Conservation (phyloP, 35 echinoderm and acorn worm genomes). For the Ophiothrix spiculata region DNA sequence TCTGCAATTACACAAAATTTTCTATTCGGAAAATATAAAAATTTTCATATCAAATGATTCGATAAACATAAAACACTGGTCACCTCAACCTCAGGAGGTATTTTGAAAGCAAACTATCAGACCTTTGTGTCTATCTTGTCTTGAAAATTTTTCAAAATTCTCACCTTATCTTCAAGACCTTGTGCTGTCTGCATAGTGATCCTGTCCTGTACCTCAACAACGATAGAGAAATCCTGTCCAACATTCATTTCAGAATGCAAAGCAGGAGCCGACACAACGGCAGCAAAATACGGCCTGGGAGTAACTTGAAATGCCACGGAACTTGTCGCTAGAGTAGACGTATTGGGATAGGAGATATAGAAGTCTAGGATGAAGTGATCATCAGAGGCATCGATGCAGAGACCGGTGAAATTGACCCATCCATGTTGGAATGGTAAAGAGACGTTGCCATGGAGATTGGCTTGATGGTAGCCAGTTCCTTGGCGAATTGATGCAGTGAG, state of each 20-base stretch:
- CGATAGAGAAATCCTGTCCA: slow-evolving; percentile 44
- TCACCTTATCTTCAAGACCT: slow-evolving; percentile 36
- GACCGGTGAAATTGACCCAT: slow-evolving; percentile 76
- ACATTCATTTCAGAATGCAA: background rate
- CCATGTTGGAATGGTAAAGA: slow-evolving; percentile 60
- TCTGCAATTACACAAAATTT: too few species aligned
- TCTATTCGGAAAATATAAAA: too few species aligned
- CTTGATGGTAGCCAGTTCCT: slow-evolving; percentile 4
- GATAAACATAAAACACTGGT: too few species aligned
- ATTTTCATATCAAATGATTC: too few species aligned
- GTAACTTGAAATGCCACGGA: slow-evolving; percentile 61
- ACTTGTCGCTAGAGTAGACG: slow-evolving; percentile 31
- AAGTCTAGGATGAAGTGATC: slow-evolving; percentile 72
- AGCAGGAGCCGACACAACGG: slow-evolving; percentile 24
- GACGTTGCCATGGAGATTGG: slow-evolving; percentile 53
- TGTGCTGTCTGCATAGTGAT: slow-evolving; percentile 15
- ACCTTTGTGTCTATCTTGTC: too few species aligned
- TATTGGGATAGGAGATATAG: slow-evolving; percentile 68
- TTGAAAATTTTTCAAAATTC: too few species aligned
- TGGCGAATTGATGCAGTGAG: slow-evolving; percentile 53
- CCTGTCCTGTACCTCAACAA: slow-evolving; percentile 51
- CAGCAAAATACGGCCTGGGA: slow-evolving; percentile 39
- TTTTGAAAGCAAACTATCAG: too few species aligned
- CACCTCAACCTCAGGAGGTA: too few species aligned
- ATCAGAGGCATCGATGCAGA: slow-evolving; percentile 40